Base-by-base conservation (phyloP, 2,888 invertebrate genomes). In the Sympetrum striolatum region DNA sequence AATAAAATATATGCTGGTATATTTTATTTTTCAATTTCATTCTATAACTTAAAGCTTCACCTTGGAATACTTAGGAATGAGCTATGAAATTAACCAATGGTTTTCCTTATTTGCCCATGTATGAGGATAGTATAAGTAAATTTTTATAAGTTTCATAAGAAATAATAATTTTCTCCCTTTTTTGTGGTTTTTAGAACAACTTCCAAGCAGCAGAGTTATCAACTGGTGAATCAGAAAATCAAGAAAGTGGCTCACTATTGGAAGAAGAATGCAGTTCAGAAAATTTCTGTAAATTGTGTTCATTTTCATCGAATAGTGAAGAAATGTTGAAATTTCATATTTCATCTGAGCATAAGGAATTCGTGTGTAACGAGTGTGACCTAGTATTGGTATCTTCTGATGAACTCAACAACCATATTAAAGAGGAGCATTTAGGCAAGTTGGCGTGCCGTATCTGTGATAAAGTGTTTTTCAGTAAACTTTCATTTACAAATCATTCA, bases 361-460 rank as follows among this genome's bases (percentile, higher is more conserved):
- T n/a, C 14, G 25, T 73, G 44, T 92, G 92, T 90, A 90, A 91
- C 4, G 90, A 91, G 39, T 92, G 92, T 81, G 35, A 91, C 90
- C 53, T 90, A 53, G 79, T 58, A 12, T 92, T 92, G 82, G 80
- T 81, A 79, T 91, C 60, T 18, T 90, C 79, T n/a, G n/a, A 18
- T 48, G 91, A 91, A 44, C 79, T 90, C 44, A 58, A 91, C 39
- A 90, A 90, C 10, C 92, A 92, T 90, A 90, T 91, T 15, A 82
- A 81, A 80, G 81, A 25, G 35, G 91, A 90, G 15, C 91, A 91
- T 64, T 15, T 90, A n/a, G 80, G 91, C 18, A 91, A 91, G 39
- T 92, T 91, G 91, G 91, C 91, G 6, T 64, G 73, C 25, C 53
- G 58, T 25, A 12, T 73, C 73, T 25, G 18, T 60, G 60, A 31